These are phyloP conservation scores for Chunga burmeisteri DNA, from an alignment of 2,113 vertebrate species.

Conservation along the genomic window DNA sequence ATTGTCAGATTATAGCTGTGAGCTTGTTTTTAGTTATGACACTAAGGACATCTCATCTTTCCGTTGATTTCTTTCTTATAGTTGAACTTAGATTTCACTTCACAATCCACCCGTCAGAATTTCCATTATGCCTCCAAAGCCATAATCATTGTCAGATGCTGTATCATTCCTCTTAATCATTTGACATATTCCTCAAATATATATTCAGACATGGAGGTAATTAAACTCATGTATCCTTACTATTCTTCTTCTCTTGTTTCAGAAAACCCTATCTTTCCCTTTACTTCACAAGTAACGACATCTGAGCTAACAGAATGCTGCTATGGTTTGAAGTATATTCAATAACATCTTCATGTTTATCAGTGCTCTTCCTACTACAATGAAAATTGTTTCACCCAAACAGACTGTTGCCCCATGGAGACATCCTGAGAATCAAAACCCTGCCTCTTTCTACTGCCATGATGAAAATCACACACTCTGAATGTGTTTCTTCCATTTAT, in stretches of 20 bases:
- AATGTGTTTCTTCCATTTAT: neutral
- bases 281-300: neutral
- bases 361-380: neutral
- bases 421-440: neutral
- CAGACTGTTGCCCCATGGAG: neutral
- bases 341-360: constrained; percentile 4
- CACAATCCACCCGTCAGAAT: neutral
- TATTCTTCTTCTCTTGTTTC: constrained; percentile 38
- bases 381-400: neutral
- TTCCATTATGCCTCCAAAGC: constrained; percentile 16
- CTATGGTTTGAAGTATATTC: neutral
- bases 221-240: constrained; percentile 44
- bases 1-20: neutral
- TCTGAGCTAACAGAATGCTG: neutral
- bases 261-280: neutral
- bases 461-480: neutral
- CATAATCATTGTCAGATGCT: constrained; percentile 41
- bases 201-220: constrained; percentile 38
- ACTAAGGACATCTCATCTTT: neutral
- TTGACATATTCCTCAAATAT: constrained; percentile 30
- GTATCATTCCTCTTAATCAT: constrained; percentile 14
- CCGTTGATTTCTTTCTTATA: neutral
- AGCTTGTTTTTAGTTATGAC: neutral
- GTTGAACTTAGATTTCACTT: neutral
- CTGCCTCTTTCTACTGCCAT: neutral